phyloP scores from a whole-genome alignment of 2,113 vertebrate genomes.

The Isurus oxyrinchus region DNA sequence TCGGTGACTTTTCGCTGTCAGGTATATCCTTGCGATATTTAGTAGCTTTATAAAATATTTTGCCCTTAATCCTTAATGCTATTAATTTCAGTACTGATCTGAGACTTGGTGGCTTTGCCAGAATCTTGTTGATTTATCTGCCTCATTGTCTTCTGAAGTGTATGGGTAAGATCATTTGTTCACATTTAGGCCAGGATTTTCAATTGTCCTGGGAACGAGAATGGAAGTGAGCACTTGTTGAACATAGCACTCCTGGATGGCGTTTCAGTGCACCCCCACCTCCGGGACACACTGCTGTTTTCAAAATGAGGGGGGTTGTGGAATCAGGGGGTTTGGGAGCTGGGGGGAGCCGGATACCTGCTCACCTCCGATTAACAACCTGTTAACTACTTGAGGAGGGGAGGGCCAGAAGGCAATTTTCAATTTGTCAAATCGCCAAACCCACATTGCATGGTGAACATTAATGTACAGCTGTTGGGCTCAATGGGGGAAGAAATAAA shows the following conservation, averaged over 20 bases:
- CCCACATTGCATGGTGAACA: neutral
- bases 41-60: neutral
- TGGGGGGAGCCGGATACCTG: neutral
- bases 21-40: slow-evolving; percentile 54
- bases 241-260: neutral
- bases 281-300: too few species aligned
- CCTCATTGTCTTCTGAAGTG: neutral
- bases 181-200: neutral
- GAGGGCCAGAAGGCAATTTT: neutral
- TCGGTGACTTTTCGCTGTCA: slow-evolving; percentile 78
- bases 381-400: neutral
- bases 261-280: too few species aligned
- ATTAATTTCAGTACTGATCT: neutral
- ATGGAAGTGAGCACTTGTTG: neutral
- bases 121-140: neutral
- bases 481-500: neutral
- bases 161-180: neutral
- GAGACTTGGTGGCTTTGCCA: neutral
- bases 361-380: neutral
- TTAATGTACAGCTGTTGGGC: neutral
- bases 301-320: neutral
- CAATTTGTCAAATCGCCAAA: neutral
- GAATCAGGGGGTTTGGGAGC: too few species aligned
- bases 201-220: neutral
- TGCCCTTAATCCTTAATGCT: neutral